phyloP scores from a whole-genome alignment of 2,888 invertebrate genomes.

The Apantesis nais region DNA sequence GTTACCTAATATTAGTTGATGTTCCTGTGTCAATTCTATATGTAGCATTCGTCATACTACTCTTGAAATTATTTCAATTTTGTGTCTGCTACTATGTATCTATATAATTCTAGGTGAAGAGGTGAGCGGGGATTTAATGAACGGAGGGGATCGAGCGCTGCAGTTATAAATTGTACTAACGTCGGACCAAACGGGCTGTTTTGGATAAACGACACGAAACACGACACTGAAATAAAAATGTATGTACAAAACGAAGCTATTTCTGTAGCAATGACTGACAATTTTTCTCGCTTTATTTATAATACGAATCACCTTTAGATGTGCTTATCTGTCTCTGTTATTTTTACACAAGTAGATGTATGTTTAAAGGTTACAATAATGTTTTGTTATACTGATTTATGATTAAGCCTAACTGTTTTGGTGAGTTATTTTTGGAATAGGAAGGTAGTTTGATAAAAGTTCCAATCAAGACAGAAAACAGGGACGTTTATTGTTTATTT shows the following conservation, averaged over 20 bases:
- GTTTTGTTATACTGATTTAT: background rate
- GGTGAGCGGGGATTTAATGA: slow-evolving; percentile 52
- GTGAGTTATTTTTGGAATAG: background rate
- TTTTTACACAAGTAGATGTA: background rate
- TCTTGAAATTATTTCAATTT: slow-evolving; percentile 33
- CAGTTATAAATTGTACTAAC: slow-evolving; percentile 60
- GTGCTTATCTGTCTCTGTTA: background rate
- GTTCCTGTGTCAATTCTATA: background rate
- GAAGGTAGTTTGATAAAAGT: too few relatives aligned
- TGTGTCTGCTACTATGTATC: slow-evolving; percentile 29
- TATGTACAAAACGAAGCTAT: slow-evolving; percentile 27
- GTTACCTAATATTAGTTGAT: background rate
- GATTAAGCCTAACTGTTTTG: background rate
- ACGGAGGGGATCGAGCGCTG: slow-evolving; percentile 44
- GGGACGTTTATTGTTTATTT: background rate
- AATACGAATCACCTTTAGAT: slow-evolving; percentile 16
- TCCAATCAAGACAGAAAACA: too few relatives aligned
- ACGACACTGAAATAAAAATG: slow-evolving; percentile 41
- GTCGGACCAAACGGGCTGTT: slow-evolving; percentile 45
- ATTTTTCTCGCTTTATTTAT: slow-evolving; percentile 22
- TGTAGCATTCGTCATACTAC: slow-evolving; percentile 2
- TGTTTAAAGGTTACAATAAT: background rate
- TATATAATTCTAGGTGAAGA: slow-evolving; percentile 47
- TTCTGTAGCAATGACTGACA: slow-evolving; percentile 34
- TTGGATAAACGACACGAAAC: slow-evolving; percentile 47